A percentile compares a stretch with the other conserved stretches of the same genome.
Conservation (phyloP, 2,888 invertebrate genomes). For the Pantelozetes paolii region DNA sequence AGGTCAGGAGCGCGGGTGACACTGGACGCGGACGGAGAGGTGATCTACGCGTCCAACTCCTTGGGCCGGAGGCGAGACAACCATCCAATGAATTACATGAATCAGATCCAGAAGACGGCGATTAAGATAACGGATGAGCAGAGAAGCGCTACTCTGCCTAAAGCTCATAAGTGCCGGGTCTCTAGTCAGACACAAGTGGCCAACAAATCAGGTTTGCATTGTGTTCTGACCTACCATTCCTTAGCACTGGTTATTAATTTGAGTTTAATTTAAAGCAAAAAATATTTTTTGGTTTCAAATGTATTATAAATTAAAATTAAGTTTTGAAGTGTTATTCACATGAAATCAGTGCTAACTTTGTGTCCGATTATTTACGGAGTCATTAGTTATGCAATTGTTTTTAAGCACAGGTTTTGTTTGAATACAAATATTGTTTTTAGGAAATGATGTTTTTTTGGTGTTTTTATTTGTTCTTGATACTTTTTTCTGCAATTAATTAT, state of each 20-base stretch:
- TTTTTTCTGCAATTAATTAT: no score
- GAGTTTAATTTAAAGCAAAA: no score
- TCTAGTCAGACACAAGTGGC: conserved; percentile 21
- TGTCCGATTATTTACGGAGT: background rate
- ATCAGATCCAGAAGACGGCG: conserved; percentile 12
- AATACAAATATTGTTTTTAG: no score
- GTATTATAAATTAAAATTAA: no score
- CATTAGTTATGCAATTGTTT: background rate
- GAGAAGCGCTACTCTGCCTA: conserved; percentile 29
- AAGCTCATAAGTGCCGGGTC: background rate
- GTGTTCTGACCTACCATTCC: no score
- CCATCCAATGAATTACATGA: conserved; percentile 40
- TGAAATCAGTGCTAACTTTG: no score
- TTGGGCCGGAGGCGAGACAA: conserved; percentile 44
- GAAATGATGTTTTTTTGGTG: no score
- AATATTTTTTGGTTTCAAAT: no score
- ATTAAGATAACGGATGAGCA: background rate
- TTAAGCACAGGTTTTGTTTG: no score
- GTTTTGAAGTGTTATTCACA: no score
- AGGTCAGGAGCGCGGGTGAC: background rate
- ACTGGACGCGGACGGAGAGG: conserved; percentile 78
- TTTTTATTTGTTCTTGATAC: no score
- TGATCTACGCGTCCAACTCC: conserved; percentile 70
- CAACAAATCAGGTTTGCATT: conserved; percentile 1
- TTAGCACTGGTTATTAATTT: no score